Evolutionary conservation across 2,113 vertebrate genomes (phyloP).

Genomic region (Psettodes erumei): DNA sequence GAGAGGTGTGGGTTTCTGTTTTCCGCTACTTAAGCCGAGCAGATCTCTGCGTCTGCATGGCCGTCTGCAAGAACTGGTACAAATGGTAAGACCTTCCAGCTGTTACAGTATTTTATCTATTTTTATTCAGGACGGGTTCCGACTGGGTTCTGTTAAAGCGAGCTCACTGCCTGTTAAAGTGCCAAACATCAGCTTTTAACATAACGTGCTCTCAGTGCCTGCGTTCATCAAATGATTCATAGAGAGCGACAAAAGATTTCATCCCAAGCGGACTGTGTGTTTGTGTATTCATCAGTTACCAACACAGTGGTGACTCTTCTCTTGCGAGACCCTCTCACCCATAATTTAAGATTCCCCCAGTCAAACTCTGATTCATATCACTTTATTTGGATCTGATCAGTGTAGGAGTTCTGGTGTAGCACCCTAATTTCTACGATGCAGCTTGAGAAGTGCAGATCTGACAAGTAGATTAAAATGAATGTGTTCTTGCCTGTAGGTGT

Average conservation of each 20-base stretch:
- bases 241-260: background rate
- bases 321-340: too few species aligned
- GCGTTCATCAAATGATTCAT: background rate
- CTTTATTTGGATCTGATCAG: background rate
- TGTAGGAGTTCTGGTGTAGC: background rate
- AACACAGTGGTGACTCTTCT: background rate
- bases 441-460: too few species aligned
- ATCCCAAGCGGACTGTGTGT: background rate
- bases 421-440: background rate
- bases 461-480: background rate
- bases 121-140: background rate
- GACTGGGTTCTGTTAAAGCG: too few species aligned
- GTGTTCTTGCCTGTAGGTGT: slow-evolving; percentile 83
- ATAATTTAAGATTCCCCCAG: too few species aligned
- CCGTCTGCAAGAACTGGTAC: slow-evolving; percentile 99
- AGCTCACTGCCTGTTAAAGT: background rate
- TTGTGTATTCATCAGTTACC: background rate
- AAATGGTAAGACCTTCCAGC: slow-evolving; percentile 90
- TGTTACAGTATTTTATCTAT: background rate
- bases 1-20: slow-evolving; percentile 97
- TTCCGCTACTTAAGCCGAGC: slow-evolving; percentile 95
- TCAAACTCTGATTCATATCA: too few species aligned
- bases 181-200: background rate
- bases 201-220: background rate
- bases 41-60: slow-evolving; percentile 98